Evolutionary conservation across 2,888 invertebrate species (phyloP).

Genomic region (Tetropium fuscum): DNA sequence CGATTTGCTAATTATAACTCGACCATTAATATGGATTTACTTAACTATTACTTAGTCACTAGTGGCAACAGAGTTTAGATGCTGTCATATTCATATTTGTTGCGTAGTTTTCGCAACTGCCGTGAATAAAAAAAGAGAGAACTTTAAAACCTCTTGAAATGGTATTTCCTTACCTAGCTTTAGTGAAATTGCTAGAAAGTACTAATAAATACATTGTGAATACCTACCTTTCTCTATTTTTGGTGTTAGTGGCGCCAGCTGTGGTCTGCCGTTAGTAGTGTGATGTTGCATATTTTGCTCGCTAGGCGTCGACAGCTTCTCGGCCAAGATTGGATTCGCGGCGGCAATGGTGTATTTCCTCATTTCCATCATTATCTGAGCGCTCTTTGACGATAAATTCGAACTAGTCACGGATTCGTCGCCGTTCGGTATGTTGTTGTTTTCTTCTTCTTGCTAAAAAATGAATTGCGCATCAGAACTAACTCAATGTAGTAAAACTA

Average conservation of each 20-base stretch:
- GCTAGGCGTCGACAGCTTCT: slow-evolving; percentile 75
- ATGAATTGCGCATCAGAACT: background rate
- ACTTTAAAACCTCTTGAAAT: too few relatives aligned
- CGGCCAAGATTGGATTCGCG: slow-evolving; percentile 88
- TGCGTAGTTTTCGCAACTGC: too few relatives aligned
- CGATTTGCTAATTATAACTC: too few relatives aligned
- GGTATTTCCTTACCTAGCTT: too few relatives aligned
- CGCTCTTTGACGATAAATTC: slow-evolving; percentile 55
- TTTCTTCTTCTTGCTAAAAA: slow-evolving; percentile 69
- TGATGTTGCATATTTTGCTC: slow-evolving; percentile 53
- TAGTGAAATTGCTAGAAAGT: too few relatives aligned
- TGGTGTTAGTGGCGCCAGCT: slow-evolving; percentile 64
- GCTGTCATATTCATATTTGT: too few relatives aligned
- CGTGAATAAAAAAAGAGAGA: too few relatives aligned
- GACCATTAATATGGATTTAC: too few relatives aligned
- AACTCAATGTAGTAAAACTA: too few relatives aligned
- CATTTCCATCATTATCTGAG: slow-evolving; percentile 60
- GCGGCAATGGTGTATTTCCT: slow-evolving; percentile 81
- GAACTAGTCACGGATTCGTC: slow-evolving; percentile 52
- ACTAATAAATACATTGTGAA: too few relatives aligned
- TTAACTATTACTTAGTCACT: too few relatives aligned
- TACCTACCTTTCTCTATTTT: slow-evolving; percentile 66
- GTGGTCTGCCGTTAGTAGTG: slow-evolving; percentile 41
- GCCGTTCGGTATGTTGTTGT: slow-evolving; percentile 63
- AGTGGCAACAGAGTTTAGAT: too few relatives aligned